These are phyloP conservation scores for Fregetta grallaria DNA, from an alignment of 2,113 vertebrate species.

Conservation along the genomic window DNA sequence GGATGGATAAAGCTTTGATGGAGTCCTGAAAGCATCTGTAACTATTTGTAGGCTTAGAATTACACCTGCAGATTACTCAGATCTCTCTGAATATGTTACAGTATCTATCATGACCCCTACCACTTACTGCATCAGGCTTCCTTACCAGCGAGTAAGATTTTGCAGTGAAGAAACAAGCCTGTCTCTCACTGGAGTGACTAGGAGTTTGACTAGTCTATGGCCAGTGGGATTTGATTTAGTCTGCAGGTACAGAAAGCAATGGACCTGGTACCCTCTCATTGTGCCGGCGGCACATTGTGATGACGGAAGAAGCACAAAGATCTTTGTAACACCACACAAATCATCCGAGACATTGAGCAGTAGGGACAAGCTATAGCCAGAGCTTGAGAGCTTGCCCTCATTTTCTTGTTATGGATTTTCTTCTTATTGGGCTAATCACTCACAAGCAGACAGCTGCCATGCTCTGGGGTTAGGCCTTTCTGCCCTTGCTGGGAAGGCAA, in stretches of 20 bases:
- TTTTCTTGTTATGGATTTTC: neutral
- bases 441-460: neutral
- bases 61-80: neutral
- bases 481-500: neutral
- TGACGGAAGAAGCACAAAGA: neutral
- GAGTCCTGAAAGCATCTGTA: neutral
- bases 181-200: neutral
- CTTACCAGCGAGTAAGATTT: neutral
- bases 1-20: slow-evolving; percentile 20
- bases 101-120: neutral
- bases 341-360: neutral
- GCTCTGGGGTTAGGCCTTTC: neutral
- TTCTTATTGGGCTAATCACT: neutral
- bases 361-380: neutral
- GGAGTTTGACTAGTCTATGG: neutral
- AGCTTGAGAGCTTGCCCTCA: neutral
- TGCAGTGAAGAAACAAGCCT: neutral
- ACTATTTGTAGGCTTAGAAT: neutral
- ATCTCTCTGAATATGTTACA: neutral
- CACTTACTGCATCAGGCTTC: neutral
- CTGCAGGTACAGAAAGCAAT: neutral
- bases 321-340: neutral
- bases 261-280: neutral
- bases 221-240: neutral
- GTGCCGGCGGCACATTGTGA: neutral